phyloP scores from a whole-genome alignment of 2,888 invertebrate genomes.

The Synergus gifuensis region DNA sequence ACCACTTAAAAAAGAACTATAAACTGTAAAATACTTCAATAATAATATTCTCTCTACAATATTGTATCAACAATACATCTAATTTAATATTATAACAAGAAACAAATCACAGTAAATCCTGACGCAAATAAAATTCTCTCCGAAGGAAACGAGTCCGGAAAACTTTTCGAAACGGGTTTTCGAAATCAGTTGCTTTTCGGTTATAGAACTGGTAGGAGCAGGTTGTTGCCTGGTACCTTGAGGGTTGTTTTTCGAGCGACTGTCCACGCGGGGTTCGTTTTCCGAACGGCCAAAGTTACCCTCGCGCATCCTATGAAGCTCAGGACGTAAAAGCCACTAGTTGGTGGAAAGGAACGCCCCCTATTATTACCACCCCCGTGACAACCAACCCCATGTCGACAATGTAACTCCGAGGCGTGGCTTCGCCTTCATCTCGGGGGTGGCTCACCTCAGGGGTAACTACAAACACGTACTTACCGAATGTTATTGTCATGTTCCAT shows the following conservation, averaged over 20 bases:
- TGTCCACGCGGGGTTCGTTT: slow-evolving; percentile 58
- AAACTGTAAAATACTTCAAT: neutral
- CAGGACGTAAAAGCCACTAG: slow-evolving; percentile 56
- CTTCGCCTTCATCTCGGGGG: slow-evolving; percentile 61
- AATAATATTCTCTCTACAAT: neutral
- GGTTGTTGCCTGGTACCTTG: slow-evolving; percentile 47
- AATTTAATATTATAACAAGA: neutral
- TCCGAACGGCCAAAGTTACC: slow-evolving; percentile 51
- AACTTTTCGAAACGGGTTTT: neutral
- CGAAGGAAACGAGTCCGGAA: neutral
- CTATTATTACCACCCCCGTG: slow-evolving; percentile 66
- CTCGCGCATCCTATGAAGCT: slow-evolving; percentile 50
- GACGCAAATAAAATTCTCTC: neutral
- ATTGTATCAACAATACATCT: neutral
- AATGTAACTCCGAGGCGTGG: slow-evolving; percentile 67
- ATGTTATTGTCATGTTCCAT: slow-evolving; percentile 64
- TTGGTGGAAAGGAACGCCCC: slow-evolving; percentile 68
- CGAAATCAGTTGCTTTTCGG: neutral
- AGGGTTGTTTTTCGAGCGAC: slow-evolving; percentile 55
- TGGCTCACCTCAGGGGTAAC: slow-evolving; percentile 76
- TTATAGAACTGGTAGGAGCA: slow-evolving; percentile 13
- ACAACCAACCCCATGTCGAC: slow-evolving; percentile 66
- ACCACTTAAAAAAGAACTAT: neutral
- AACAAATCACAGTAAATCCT: slow-evolving; percentile 21
- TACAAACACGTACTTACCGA: slow-evolving; percentile 77